A percentile compares a stretch with the other conserved stretches of the same genome.
Evolutionary conservation across 1,140 invertebrate genomes (phyloP).

Genomic region (Akabosia matsudoensis): DNA sequence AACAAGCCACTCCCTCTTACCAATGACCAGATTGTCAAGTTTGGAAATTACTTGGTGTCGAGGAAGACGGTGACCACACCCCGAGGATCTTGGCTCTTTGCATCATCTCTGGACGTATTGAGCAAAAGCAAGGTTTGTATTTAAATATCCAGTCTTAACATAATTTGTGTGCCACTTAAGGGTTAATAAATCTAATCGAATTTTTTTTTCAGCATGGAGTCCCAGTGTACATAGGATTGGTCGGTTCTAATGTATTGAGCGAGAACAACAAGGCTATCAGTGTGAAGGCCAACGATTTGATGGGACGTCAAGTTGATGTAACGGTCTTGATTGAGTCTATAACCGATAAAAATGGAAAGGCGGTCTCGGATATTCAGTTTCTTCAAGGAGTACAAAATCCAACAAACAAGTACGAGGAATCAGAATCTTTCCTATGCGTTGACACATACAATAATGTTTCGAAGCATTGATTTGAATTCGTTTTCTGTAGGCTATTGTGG

Average conservation of each 20-base stretch:
- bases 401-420: conserved; percentile 58
- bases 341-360: conserved; percentile 69
- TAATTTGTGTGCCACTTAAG: neutral
- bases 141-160: neutral
- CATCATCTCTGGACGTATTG: conserved; percentile 72
- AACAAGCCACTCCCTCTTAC: conserved; percentile 70
- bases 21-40: conserved; percentile 79
- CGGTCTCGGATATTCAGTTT: conserved; percentile 69
- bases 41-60: conserved; percentile 87
- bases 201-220: conserved; percentile 55
- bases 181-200: neutral
- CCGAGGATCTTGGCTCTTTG: conserved; percentile 72
- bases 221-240: conserved; percentile 74
- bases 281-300: conserved; percentile 75
- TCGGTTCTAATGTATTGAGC: conserved; percentile 68
- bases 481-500: conserved; percentile 64
- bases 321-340: conserved; percentile 61
- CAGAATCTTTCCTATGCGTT: too few species aligned
- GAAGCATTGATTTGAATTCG: too few species aligned
- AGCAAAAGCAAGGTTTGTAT: conserved; percentile 61
- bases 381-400: conserved; percentile 61
- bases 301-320: conserved; percentile 67
- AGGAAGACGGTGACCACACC: conserved; percentile 80
- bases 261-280: conserved; percentile 66
- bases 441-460: too few species aligned